These are phyloP conservation scores for Drosophila neocordata DNA, from an alignment of 1,140 invertebrate genomes.

Conservation along the genomic window DNA sequence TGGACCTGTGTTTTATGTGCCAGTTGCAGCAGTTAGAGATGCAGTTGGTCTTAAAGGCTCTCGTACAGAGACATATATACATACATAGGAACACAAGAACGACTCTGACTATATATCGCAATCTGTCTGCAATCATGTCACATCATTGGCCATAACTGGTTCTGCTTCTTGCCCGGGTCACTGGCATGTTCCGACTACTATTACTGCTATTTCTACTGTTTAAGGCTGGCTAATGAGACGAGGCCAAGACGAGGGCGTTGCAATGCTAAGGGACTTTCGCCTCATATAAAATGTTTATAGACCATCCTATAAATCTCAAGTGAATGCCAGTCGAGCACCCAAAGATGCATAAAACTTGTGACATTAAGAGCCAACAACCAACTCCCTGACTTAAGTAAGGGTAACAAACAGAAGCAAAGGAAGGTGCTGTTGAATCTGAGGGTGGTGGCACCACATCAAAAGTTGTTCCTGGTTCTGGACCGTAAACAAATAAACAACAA, in stretches of 20 bases:
- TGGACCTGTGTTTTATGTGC: slow-evolving; percentile 79
- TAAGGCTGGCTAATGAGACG: slow-evolving; percentile 22
- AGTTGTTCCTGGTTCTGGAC: slow-evolving; percentile 42
- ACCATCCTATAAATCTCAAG: slow-evolving; percentile 66
- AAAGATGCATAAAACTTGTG: slow-evolving; percentile 66
- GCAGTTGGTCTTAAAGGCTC: slow-evolving; percentile 32
- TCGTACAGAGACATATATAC: too few relatives aligned
- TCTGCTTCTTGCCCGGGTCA: slow-evolving; percentile 28
- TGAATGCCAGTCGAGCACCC: slow-evolving; percentile 39
- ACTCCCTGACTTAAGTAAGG: slow-evolving; percentile 4
- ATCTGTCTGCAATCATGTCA: slow-evolving; percentile 82
- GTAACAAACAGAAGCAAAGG: not conserved
- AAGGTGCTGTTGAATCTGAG: not conserved
- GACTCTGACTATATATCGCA: slow-evolving; percentile 67
- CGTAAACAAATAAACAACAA: slow-evolving; percentile 57
- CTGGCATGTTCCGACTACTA: slow-evolving; percentile 1
- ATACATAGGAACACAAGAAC: not conserved
- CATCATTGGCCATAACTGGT: slow-evolving; percentile 79
- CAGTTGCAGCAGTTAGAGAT: slow-evolving; percentile 46
- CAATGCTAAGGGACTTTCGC: slow-evolving; percentile 33
- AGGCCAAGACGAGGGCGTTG: slow-evolving; percentile 57
- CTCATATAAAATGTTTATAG: slow-evolving; percentile 63
- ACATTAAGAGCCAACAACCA: slow-evolving; percentile 52
- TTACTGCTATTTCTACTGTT: slow-evolving; percentile 47
- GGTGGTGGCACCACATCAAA: slow-evolving; percentile 45